These are phyloP conservation scores for Astur gentilis DNA, from an alignment of 2,113 vertebrate genomes.

Conservation along the genomic window DNA sequence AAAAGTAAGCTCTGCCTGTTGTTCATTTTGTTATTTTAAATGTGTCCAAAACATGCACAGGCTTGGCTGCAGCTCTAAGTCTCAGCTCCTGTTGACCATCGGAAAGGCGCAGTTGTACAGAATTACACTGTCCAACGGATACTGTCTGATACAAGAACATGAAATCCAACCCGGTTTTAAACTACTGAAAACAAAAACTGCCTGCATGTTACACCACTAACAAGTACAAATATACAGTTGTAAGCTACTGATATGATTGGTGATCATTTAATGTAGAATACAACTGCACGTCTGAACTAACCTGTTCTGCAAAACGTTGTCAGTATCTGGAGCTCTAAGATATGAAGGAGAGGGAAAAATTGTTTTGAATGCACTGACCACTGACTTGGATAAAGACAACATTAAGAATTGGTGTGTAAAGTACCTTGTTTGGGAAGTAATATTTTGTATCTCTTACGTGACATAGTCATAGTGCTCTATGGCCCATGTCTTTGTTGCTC, in stretches of 20 bases:
- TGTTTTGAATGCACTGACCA: neutral
- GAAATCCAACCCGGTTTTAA: neutral
- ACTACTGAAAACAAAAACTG: neutral
- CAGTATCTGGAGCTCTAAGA: neutral
- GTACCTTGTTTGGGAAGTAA: neutral
- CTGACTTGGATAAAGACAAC: neutral
- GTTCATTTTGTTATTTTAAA: neutral
- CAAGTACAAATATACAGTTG: neutral
- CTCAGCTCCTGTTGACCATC: neutral
- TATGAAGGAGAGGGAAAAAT: neutral
- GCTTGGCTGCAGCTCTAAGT: neutral
- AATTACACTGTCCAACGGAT: neutral
- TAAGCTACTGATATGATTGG: neutral
- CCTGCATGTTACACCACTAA: neutral
- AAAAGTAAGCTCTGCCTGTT: neutral
- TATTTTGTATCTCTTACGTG: neutral
- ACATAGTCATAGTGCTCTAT: neutral
- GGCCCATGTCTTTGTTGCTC: neutral
- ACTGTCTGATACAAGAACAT: neutral
- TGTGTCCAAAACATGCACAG: neutral
- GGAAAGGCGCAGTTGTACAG: neutral
- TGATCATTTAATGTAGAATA: neutral
- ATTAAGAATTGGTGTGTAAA: neutral
- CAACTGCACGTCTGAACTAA: neutral
- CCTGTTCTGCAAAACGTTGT: neutral